Evolutionary conservation across 2,888 invertebrate species (phyloP).

Genomic region (Tineola bisselliella): DNA sequence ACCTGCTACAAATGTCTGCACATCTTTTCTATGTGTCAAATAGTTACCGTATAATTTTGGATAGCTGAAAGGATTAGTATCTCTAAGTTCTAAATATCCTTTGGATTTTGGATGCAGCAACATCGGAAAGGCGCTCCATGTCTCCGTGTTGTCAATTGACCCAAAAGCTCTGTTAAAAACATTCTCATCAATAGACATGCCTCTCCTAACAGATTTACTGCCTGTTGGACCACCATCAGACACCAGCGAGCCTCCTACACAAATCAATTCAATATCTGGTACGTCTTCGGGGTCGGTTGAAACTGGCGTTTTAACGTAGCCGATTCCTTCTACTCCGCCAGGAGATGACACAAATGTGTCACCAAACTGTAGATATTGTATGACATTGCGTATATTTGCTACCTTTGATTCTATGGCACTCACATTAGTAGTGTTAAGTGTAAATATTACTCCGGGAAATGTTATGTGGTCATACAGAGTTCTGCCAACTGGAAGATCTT

Average conservation of each 20-base stretch:
- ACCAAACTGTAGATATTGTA: conserved; percentile 36
- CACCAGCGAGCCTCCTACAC: conserved; percentile 60
- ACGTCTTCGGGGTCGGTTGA: conserved; percentile 55
- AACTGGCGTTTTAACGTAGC: conserved; percentile 69
- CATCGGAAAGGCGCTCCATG: conserved; percentile 71
- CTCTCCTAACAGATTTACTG: conserved; percentile 41
- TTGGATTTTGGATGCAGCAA: conserved; percentile 74
- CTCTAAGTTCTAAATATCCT: conserved; percentile 72
- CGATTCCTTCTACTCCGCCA: conserved; percentile 72
- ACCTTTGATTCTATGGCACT: conserved; percentile 32
- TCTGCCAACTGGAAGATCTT: conserved; percentile 70
- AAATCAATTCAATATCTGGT: conserved; percentile 78
- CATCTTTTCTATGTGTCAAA: conserved; percentile 70
- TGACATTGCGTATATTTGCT: conserved; percentile 24
- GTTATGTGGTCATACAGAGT: conserved; percentile 72
- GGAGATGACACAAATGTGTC: conserved; percentile 58
- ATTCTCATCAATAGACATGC: conserved; percentile 55
- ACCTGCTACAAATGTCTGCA: conserved; percentile 69
- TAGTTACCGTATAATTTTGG: conserved; percentile 78
- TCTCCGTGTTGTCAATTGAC: conserved; percentile 42
- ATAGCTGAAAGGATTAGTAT: conserved; percentile 70
- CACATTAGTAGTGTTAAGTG: conserved; percentile 42
- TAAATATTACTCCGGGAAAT: conserved; percentile 75
- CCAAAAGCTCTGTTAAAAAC: conserved; percentile 52
- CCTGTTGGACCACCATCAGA: conserved; percentile 45